Evolutionary conservation across 64 coral and sea anemone genomes (phyloP), one percentile per base, ranked within the genome.

Genomic region (Dendrophyllia cribrosa): DNA sequence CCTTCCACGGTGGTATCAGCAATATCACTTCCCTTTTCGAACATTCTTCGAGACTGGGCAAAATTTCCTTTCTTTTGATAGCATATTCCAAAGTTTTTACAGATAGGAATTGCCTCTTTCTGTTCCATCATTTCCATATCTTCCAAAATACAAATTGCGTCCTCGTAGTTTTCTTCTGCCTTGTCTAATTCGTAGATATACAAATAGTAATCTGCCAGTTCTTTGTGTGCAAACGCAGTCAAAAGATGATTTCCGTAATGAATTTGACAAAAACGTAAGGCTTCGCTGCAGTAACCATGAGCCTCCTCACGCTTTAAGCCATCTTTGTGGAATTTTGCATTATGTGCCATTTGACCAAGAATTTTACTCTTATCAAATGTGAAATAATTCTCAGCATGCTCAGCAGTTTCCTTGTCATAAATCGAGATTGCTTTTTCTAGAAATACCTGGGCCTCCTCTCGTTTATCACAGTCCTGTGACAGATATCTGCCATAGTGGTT

Each of bases 21-120:
- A 83, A 83, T 12, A 12, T 17, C 7, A 1, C 70, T 72, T 23
- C 89, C 89, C 73, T 62, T 16, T 17, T 91, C 66, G 11, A 81
- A 91, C n/a, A 58, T 74, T 52, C 25, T 3, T 46, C 89, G 66
- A 14, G 89, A 79, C 26, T 75, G 2, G 25, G 51, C 43, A 48
- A 83, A 20, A 1, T 50, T 75, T 11, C 15, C 14, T 9, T 61
- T 58, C 67, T 50, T 19, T 52, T 91, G 76, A 62, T 26, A 63
- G 89, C 89, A 91, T 25, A 84, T 91, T 51, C 78, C 89, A 82
- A 83, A 74, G 25, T 91, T 91, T 56, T 91, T 91, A 20, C 47
- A 50, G 43, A 74, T 17, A 1, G 78, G 89, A 84, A 91, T 9
- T 24, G 79, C 67, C 34, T 91, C 89, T 85, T 75, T 91, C 17